Evolutionary conservation across 1,140 invertebrate genomes (phyloP).

Genomic region (Triops cancriformis): DNA sequence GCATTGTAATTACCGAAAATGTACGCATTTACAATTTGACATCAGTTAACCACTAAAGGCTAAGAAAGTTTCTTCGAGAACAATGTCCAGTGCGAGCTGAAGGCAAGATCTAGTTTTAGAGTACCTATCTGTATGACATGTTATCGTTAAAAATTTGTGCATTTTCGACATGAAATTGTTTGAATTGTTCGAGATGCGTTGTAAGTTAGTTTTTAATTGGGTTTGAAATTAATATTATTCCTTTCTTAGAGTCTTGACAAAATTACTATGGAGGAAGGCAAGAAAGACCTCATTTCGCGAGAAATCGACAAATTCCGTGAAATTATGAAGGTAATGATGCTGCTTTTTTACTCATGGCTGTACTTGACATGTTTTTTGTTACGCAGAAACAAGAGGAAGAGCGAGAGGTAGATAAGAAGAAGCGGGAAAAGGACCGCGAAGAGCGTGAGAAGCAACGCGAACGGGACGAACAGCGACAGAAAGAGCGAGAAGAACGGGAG

Average conservation of each 20-base stretch:
- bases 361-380: conserved; percentile 43
- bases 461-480: conserved; percentile 29
- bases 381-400: conserved; percentile 52
- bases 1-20: no score
- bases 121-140: no score
- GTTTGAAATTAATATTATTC: background rate
- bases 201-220: background rate
- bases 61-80: no score
- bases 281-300: conserved; percentile 78
- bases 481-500: conserved; percentile 36
- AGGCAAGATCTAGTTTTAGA: no score
- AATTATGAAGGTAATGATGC: conserved; percentile 78
- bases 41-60: no score
- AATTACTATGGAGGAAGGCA: conserved; percentile 82
- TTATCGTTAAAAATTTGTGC: no score
- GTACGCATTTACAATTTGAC: no score
- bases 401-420: conserved; percentile 38
- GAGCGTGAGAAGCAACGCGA: conserved; percentile 36
- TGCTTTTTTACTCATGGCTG: conserved; percentile 28
- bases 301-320: conserved; percentile 96
- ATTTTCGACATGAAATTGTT: no score
- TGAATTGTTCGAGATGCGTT: no score
- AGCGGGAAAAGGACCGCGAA: conserved; percentile 37
- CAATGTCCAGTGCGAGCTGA: no score
- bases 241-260: conserved; percentile 37